phyloP scores from a whole-genome alignment of 2,888 invertebrate genomes.

The Sympetrum striolatum region DNA sequence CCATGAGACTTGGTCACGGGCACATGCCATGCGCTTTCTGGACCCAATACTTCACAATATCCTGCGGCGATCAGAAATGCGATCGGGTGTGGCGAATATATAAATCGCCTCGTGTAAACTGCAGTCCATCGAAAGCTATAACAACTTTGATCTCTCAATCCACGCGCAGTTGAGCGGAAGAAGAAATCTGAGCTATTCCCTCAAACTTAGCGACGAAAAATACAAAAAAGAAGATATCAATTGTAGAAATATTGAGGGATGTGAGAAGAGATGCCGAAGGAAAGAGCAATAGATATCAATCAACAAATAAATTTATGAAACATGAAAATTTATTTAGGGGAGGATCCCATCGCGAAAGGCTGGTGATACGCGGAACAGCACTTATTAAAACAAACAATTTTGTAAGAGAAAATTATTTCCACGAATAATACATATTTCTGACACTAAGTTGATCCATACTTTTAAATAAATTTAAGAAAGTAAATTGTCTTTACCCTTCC shows the following conservation, averaged over 20 bases:
- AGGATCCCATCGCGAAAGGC: no score
- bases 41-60: neutral
- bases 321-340: no score
- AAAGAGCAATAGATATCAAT: neutral
- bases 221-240: no score
- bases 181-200: neutral
- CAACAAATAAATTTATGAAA: no score
- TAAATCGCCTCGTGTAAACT: neutral
- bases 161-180: neutral
- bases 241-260: neutral
- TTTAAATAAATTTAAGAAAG: no score
- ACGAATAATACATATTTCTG: no score
- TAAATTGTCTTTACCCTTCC: no score
- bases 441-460: no score
- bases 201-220: neutral
- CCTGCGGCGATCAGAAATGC: neutral
- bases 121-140: neutral
- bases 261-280: neutral
- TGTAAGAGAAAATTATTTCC: no score
- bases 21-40: neutral
- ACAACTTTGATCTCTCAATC: neutral
- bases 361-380: no score
- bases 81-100: neutral
- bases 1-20: neutral
- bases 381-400: no score